Percentiles rank a stretch among this genome's conserved stretches.
Evolutionary conservation across 2,113 vertebrate genomes (phyloP).

Genomic region (Varanus komodoensis): DNA sequence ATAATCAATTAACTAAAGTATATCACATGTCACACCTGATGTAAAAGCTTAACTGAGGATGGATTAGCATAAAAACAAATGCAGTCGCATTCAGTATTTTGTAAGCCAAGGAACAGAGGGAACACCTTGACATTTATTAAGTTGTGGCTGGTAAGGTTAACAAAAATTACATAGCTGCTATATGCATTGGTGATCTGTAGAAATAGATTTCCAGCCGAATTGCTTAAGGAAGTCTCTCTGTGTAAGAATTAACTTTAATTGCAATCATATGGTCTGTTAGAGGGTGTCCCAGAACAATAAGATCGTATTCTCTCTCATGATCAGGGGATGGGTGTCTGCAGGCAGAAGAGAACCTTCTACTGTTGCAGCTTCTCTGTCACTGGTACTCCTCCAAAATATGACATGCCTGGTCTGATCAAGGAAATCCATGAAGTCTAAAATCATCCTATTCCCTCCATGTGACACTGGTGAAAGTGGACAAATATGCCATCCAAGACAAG

Average conservation of each 20-base stretch:
- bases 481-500: not conserved
- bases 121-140: not conserved
- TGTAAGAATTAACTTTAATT: not conserved
- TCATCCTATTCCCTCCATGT: not conserved
- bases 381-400: not conserved
- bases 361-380: not conserved
- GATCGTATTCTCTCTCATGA: not conserved
- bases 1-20: constrained; percentile 66
- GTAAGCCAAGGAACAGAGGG: constrained; percentile 28
- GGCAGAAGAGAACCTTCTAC: not conserved
- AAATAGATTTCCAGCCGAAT: constrained; percentile 29
- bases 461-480: not conserved
- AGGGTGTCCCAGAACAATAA: not conserved
- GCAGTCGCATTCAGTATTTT: not conserved
- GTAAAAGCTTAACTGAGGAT: constrained; percentile 19
- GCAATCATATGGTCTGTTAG: not conserved
- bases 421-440: not conserved
- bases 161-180: not conserved
- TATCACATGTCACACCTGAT: constrained; percentile 55
- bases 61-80: not conserved
- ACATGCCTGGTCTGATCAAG: not conserved
- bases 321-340: not conserved
- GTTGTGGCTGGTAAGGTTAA: constrained; percentile 26
- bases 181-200: not conserved
- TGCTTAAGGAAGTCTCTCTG: constrained; percentile 25